These are phyloP conservation scores for Rhopalosiphum maidis DNA, from an alignment of 1,140 invertebrate species.

Conservation along the genomic window DNA sequence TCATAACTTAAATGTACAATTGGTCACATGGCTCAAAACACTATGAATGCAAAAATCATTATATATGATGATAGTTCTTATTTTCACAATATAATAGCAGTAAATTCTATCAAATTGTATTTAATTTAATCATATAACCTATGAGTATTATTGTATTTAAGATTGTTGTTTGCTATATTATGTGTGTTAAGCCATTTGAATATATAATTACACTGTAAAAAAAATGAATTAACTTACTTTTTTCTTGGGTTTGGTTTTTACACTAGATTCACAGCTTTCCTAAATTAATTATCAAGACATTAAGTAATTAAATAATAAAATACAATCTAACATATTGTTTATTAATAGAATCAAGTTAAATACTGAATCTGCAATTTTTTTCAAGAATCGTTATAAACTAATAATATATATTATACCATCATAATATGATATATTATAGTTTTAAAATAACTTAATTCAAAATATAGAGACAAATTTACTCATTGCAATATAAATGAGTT, in stretches of 20 bases:
- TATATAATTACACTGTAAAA: background rate
- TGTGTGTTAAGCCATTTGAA: background rate
- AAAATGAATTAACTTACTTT: slow-evolving; percentile 41
- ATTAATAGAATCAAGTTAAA: background rate
- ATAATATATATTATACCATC: no score
- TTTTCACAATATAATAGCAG: background rate
- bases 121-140: no score
- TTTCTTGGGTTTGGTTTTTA: slow-evolving; percentile 14
- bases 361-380: background rate
- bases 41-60: background rate
- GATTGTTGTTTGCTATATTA: background rate
- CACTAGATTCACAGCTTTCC: background rate
- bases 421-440: background rate
- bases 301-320: background rate
- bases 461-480: no score
- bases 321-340: background rate
- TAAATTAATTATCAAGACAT: background rate
- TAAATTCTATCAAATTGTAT: no score
- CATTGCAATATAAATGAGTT: no score
- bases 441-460: background rate
- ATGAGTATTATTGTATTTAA: no score
- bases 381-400: no score
- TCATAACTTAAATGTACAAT: background rate
- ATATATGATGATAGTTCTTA: background rate
- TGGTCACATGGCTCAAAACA: background rate